phyloP scores from a whole-genome alignment of 2,888 invertebrate species.

The Hanleya hanleyi region DNA sequence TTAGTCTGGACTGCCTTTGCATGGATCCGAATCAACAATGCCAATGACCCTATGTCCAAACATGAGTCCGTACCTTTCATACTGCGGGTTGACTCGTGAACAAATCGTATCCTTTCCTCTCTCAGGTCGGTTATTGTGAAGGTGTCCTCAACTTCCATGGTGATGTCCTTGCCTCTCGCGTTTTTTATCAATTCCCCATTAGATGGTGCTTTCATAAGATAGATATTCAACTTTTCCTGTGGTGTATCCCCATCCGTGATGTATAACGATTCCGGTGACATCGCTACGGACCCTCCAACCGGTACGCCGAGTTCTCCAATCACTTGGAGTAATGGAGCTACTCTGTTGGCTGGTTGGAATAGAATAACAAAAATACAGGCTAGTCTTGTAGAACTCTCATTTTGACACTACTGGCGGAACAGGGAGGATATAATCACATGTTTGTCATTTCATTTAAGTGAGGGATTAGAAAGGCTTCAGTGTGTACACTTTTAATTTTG shows the following conservation, averaged over 20 bases:
- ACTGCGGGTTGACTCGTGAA: not conserved
- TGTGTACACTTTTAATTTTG: too few species aligned
- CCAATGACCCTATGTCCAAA: too few species aligned
- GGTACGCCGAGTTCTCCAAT: conserved; percentile 43
- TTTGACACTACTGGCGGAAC: too few species aligned
- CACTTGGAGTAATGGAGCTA: conserved; percentile 35
- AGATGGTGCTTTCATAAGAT: conserved; percentile 38
- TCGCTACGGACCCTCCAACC: conserved; percentile 36
- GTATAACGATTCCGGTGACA: conserved; percentile 44
- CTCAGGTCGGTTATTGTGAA: conserved; percentile 47
- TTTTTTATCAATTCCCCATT: conserved; percentile 50
- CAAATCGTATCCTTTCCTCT: conserved; percentile 40
- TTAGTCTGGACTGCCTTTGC: too few species aligned
- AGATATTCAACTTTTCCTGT: conserved; percentile 41
- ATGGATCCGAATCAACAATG: too few species aligned
- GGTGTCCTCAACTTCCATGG: conserved; percentile 41
- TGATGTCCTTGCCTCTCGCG: conserved; percentile 43
- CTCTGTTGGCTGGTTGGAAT: not conserved
- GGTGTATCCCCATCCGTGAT: conserved; percentile 54
- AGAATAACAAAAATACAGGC: not conserved
- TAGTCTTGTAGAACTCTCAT: not conserved
- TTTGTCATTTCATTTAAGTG: too few species aligned
- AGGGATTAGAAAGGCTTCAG: too few species aligned
- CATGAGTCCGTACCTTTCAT: too few species aligned
- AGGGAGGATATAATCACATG: too few species aligned